Evolutionary conservation across 1,140 invertebrate species (phyloP), one percentile per base, ranked within the genome.

Genomic region (Rhopalosiphum padi): DNA sequence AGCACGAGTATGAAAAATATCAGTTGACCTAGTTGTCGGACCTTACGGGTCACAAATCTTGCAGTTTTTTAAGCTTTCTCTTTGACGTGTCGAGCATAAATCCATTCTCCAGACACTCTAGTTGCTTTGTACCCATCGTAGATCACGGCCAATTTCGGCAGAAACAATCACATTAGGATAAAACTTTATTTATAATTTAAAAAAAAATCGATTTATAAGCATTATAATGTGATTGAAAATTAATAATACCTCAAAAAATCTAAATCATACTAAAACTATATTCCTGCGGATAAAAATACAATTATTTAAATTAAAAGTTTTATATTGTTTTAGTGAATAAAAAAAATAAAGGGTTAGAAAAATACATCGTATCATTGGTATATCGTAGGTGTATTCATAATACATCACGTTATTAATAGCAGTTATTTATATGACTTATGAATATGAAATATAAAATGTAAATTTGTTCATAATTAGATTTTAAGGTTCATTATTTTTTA

Each of bases 31-130:
- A 92, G 77, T 92, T 85, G 91, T 92, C 35, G 35, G 46, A 85
- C 91, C 91, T 92, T 85, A 85, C 91, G 91, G 91, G 77, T 92
- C 91, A 92, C 91, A 92, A 92, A 92, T 92, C 43, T 82, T 21
- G 60, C 43, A 48, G 43, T 83, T 92, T 85, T 92, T 92, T 48
- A 92, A 92, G 82, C 91, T 92, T 92, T 92, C 91, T 92, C 91
- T 92, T 92, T 53, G 91, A 83, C 77, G 46, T 48, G 91, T 92
- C 77, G 77, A 46, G 23, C 46, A 51, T 46, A 60, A 53, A 90
- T 60, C 53, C 88, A 37, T 37, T 90, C 88, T 90, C 88, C 37
- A 37, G 9, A 55, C 37, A 90, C 37, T 90, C 30, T 88, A n/a
- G 18, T 35, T 88, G 18, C n/a, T 88, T 51, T 51, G 87, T 35